These are phyloP conservation scores for Montipora foliosa DNA, from an alignment of 64 coral and sea anemone genomes.

Conservation along the genomic window DNA sequence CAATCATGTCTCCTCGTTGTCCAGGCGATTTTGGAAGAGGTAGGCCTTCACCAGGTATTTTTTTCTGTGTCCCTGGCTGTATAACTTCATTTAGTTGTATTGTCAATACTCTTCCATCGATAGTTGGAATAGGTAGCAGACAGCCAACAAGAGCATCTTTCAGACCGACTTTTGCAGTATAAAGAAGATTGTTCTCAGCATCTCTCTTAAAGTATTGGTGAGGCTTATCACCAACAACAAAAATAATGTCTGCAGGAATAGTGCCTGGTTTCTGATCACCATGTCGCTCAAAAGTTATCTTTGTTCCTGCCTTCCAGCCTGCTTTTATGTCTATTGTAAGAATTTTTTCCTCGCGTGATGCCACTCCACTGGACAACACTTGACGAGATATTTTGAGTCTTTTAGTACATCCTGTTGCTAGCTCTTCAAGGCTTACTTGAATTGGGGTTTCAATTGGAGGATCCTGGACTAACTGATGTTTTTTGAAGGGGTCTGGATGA, in stretches of 20 bases:
- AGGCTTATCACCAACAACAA: conserved; percentile 82
- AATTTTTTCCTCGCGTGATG: conserved; percentile 74
- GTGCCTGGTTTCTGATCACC: conserved; percentile 82
- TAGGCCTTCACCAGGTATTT: conserved; percentile 84
- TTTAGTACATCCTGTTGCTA: conserved; percentile 74
- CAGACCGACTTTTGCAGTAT: conserved; percentile 86
- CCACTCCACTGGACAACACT: conserved; percentile 49
- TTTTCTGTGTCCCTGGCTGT: conserved; percentile 91
- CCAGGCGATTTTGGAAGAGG: conserved; percentile 83
- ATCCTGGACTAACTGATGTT: conserved; percentile 49
- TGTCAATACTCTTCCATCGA: conserved; percentile 78
- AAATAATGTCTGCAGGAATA: conserved; percentile 90
- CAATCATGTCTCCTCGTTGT: conserved; percentile 87
- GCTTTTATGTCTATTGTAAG: conserved; percentile 82
- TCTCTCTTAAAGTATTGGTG: conserved; percentile 96
- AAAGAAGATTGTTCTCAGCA: conserved; percentile 91
- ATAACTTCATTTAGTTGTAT: conserved; percentile 94
- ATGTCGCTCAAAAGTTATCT: conserved; percentile 79
- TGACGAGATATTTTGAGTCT: conserved; percentile 79
- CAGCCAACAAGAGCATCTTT: conserved; percentile 89
- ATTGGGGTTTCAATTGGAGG: conserved; percentile 75
- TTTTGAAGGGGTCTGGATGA: conserved; percentile 67
- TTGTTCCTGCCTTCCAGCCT: conserved; percentile 98
- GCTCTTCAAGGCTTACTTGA: conserved; percentile 81
- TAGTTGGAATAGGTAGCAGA: conserved; percentile 76